Conservation (phyloP, 2,797 vertebrate species). For the Pyrocephalus nanus region DNA sequence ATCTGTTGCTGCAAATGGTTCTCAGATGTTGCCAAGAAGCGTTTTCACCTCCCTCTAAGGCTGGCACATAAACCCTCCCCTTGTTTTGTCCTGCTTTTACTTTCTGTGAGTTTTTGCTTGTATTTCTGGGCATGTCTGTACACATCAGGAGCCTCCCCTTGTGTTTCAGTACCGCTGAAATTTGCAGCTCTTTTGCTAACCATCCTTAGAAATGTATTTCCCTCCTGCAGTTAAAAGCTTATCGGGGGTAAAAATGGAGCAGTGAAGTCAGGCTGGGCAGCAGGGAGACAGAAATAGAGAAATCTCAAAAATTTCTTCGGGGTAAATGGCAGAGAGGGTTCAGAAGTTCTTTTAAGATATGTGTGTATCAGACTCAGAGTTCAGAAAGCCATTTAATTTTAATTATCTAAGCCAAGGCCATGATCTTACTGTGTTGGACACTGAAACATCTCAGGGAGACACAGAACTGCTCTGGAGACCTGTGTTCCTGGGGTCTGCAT, state of each 20-base stretch:
- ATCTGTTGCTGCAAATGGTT: slow-evolving; percentile 44
- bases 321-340: neutral
- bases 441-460: neutral
- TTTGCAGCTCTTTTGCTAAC: neutral
- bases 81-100: slow-evolving; percentile 20
- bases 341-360: neutral
- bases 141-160: neutral
- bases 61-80: neutral
- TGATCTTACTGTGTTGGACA: neutral
- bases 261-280: neutral
- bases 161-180: neutral
- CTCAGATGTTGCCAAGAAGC: slow-evolving; percentile 57
- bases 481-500: neutral
- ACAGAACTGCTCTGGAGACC: neutral
- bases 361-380: neutral
- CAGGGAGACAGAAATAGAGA: neutral
- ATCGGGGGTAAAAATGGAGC: neutral
- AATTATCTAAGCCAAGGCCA: neutral
- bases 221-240: neutral
- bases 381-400: neutral
- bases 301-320: neutral
- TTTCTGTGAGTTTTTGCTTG: neutral
- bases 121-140: slow-evolving; percentile 19
- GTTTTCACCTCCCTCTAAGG: slow-evolving; percentile 33
- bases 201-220: neutral